A percentile compares a stretch with the other conserved stretches of the same genome.
Evolutionary conservation across 2,888 invertebrate genomes (phyloP).

Genomic region (Thymelicus acteon): DNA sequence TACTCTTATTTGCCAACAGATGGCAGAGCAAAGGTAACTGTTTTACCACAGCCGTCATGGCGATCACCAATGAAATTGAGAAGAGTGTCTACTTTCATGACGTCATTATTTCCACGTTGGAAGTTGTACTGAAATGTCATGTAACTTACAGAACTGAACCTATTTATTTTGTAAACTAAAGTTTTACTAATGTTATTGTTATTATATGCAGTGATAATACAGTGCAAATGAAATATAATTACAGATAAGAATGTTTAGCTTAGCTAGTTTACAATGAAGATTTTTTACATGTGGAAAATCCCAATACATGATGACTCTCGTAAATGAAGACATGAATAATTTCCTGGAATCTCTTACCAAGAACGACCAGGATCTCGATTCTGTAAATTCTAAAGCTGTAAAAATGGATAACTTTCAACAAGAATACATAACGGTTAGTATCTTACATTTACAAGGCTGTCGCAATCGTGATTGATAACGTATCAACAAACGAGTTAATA

Average conservation of each 20-base stretch:
- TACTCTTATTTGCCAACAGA: slow-evolving; percentile 50
- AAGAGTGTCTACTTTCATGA: slow-evolving; percentile 80
- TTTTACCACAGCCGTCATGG: slow-evolving; percentile 51
- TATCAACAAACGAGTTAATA: slow-evolving; percentile 55
- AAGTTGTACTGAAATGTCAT: slow-evolving; percentile 79
- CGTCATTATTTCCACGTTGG: slow-evolving; percentile 89
- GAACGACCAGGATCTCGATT: slow-evolving; percentile 64
- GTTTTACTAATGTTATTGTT: slow-evolving; percentile 41
- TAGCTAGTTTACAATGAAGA: slow-evolving; percentile 54
- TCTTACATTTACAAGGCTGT: slow-evolving; percentile 47
- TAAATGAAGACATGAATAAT: slow-evolving; percentile 71
- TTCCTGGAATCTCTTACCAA: slow-evolving; percentile 72
- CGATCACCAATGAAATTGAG: slow-evolving; percentile 70
- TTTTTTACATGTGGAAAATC: slow-evolving; percentile 46
- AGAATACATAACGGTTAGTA: slow-evolving; percentile 73
- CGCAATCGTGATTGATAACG: slow-evolving; percentile 60
- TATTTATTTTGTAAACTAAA: slow-evolving; percentile 64
- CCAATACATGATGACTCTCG: slow-evolving; percentile 66
- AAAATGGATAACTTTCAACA: slow-evolving; percentile 75
- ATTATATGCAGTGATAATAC: slow-evolving; percentile 35
- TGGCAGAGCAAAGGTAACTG: slow-evolving; percentile 58
- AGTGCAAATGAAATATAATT: slow-evolving; percentile 31
- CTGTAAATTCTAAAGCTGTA: slow-evolving; percentile 55
- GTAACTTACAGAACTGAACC: slow-evolving; percentile 51
- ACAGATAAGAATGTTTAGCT: slow-evolving; percentile 12